Base-by-base conservation (phyloP, 2,113 vertebrate species). In the Pantherophis guttatus region DNA sequence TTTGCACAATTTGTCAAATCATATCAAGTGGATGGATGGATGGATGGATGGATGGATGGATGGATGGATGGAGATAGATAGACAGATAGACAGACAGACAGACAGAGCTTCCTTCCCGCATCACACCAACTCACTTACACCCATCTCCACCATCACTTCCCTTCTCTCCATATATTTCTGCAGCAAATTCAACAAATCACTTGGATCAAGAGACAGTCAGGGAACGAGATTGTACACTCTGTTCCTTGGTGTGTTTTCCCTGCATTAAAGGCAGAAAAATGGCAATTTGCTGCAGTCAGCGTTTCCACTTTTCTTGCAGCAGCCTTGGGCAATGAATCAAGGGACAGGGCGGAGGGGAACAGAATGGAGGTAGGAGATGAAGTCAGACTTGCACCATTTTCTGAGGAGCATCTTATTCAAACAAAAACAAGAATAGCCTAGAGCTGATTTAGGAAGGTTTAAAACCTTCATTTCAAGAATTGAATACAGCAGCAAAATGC, bases 251-350 rank as follows among this genome's bases (percentile, higher is more conserved):
- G 50, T 24, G 4, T 29, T 65, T 87, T 53, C 57, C 57, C n/a
- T 23, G 89, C 81, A 87, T 90, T 62, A 65, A 23, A 58, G 19
- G 75, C 75, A 65, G 81, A 44, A 87, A 86, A 65, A 86, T 21
- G 59, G 87, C 21, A 88, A 92, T 88, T 62, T 87, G 89, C 92
- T 62, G 89, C 89, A 44, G 92, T 93, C 92, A 93, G 92, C 89
- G 23, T 53, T 93, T 90, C 70, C n/a, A 39, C 44, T 15, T 55
- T 90, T 89, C 44, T 44, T 55, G 89, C 92, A 90, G 81, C 75
- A 23, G 89, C 58, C 81, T 53, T 52, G 92, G 92, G 92, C 92
- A 92, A 89, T 54, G 81, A 93, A 62, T 93, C 89, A 54, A 90
- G 92, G 29, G 88, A 59, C 44, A 57, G 48, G 19, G 65, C 4